Evolutionary conservation across 1,140 invertebrate genomes (phyloP).

Genomic region (Leptinotarsa lineolata): DNA sequence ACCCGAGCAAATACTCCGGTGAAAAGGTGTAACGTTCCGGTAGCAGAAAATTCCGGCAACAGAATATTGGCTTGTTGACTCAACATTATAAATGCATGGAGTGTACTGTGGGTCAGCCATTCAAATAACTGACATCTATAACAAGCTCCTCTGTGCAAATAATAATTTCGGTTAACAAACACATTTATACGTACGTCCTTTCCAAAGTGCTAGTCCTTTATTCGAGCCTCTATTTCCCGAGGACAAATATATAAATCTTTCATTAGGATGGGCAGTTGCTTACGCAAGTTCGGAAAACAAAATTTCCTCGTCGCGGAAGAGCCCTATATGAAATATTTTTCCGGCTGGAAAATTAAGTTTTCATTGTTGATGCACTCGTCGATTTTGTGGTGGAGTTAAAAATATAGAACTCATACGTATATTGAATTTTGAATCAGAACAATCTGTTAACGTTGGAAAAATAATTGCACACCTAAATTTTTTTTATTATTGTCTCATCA

Average conservation of each 20-base stretch:
- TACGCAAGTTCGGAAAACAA: neutral
- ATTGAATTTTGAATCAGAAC: no score
- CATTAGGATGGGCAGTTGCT: neutral
- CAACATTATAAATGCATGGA: constrained; percentile 54
- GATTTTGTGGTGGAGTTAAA: no score
- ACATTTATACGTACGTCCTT: constrained; percentile 28
- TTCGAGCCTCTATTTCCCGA: constrained; percentile 14
- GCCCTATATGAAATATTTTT: no score
- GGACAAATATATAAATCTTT: neutral
- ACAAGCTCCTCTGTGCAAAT: constrained; percentile 53
- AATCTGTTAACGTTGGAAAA: no score
- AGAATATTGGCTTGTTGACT: constrained; percentile 46
- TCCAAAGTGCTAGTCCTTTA: constrained; percentile 15
- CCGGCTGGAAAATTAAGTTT: no score
- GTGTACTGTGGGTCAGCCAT: constrained; percentile 44
- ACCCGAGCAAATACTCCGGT: constrained; percentile 32
- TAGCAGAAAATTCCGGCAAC: constrained; percentile 29
- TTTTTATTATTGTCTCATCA: no score
- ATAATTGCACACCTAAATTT: no score
- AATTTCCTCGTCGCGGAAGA: neutral
- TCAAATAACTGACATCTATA: constrained; percentile 53
- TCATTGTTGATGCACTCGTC: no score
- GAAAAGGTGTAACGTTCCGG: constrained; percentile 39
- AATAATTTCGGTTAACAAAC: constrained; percentile 56
- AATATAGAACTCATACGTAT: no score